Evolutionary conservation across 2,113 vertebrate genomes (phyloP).

Genomic region (Excalfactoria chinensis): DNA sequence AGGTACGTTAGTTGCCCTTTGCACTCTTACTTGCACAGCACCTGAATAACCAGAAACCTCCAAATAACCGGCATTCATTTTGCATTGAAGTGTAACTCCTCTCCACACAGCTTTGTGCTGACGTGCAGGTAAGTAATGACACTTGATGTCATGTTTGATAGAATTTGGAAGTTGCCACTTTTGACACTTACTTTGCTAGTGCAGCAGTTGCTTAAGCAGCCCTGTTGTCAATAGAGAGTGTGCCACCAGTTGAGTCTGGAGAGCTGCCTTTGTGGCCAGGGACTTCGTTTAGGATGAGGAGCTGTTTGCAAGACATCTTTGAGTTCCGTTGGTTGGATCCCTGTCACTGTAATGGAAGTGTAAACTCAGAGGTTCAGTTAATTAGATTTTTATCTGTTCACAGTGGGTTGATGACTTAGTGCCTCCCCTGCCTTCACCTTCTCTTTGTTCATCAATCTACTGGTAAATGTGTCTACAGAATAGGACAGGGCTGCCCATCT

Average conservation of each 20-base stretch:
- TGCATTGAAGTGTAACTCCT: not conserved
- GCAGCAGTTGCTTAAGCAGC: accelerated
- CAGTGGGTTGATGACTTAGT: not conserved
- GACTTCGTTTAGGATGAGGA: not conserved
- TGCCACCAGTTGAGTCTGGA: not conserved
- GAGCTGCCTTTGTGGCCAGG: not conserved
- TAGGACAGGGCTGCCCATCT: not conserved
- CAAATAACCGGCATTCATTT: not conserved
- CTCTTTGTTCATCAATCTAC: not conserved
- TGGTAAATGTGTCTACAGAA: not conserved
- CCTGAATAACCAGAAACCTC: not conserved
- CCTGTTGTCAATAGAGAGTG: accelerated
- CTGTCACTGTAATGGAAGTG: not conserved
- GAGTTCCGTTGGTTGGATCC: not conserved
- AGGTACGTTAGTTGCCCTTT: not conserved
- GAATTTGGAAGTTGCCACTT: not conserved
- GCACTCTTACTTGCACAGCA: not conserved
- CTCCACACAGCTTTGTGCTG: not conserved
- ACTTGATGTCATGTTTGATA: not conserved
- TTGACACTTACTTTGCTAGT: too few species aligned
- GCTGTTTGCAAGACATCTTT: accelerated
- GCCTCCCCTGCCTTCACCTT: not conserved
- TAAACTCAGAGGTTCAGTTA: accelerated
- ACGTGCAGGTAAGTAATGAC: not conserved
- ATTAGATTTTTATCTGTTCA: accelerated